Base-by-base conservation (phyloP, 1,140 invertebrate species). In the Planococcus citri region DNA sequence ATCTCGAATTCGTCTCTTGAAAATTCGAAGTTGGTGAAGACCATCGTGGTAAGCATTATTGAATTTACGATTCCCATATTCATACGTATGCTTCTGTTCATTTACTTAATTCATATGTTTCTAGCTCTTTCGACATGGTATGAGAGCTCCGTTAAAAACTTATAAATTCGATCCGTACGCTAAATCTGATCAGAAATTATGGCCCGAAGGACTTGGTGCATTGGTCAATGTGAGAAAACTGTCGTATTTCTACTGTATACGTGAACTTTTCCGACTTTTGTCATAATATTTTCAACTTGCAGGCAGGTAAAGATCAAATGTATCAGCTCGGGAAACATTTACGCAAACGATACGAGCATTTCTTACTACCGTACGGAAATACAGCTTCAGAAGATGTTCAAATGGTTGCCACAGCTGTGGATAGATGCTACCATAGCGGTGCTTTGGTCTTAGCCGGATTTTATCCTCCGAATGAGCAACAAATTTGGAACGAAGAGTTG, bases 61-160 rank as follows among this genome's bases (percentile, higher is more conserved):
- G n/a, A 37, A 37, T 14, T 37, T 6, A 8, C 14, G 14, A 37
- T 37, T 37, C 14, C 33, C 6, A 37, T 37, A n/a, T n/a, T n/a
- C n/a, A n/a, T n/a, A n/a, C n/a, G n/a, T n/a, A n/a, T n/a, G n/a
- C n/a, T n/a, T n/a, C n/a, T n/a, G n/a, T n/a, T n/a, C n/a, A n/a
- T n/a, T n/a, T 37, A 37, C 6, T 37, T 37, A 37, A 37, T 8
- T 37, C 33, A 37, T 8, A 51, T 51, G 10, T 51, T 33, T 10
- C 27, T n/a, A 67, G 61, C 1, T 67, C 12, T 67, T 67, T 17
- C 17, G 61, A 67, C 61, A 67, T 67, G 61, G 61, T 22, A 78
- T 79, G 37, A 72, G 29, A 57, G 61, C 4, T 27, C 17, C 20
- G 20, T 58, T 71, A 57, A 69, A 58, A 38, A 14, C 69, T 68